These are phyloP conservation scores for Epistrophe eligans DNA, from an alignment of 2,888 invertebrate species.

Conservation along the genomic window DNA sequence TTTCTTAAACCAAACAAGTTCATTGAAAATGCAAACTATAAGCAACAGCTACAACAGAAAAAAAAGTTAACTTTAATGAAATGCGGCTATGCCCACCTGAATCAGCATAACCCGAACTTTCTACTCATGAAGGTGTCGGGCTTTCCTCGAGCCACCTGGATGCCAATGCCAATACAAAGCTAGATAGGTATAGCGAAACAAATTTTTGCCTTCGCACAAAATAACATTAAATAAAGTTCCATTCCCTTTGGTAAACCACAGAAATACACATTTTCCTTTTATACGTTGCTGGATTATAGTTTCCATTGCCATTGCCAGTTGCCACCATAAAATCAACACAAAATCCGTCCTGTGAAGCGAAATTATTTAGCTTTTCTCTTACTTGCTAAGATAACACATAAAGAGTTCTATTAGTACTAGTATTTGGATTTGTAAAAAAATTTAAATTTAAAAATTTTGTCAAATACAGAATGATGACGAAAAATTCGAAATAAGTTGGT, in stretches of 20 bases:
- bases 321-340: constrained; percentile 37
- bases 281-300: constrained; percentile 10
- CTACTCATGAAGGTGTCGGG: not conserved
- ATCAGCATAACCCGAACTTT: constrained; percentile 3
- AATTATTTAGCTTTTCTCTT: constrained; percentile 12
- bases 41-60: not conserved
- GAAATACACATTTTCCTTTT: constrained; percentile 2
- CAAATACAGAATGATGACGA: too few relatives aligned
- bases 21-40: constrained; percentile 35
- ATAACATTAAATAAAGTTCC: constrained; percentile 43
- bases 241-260: constrained; percentile 32
- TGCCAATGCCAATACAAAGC: not conserved
- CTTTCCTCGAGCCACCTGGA: not conserved
- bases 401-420: not conserved
- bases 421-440: not conserved
- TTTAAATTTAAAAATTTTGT: not conserved
- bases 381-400: not conserved
- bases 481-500: not conserved
- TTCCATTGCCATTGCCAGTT: not conserved
- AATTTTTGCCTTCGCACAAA: constrained; percentile 18
- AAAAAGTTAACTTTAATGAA: constrained; percentile 35
- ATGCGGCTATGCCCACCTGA: constrained; percentile 8
- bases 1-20: constrained; percentile 24
- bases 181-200: not conserved
- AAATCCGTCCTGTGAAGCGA: constrained; percentile 10